Conservation (phyloP, 2,797 vertebrate species). For the Macropus fuliginosus region DNA sequence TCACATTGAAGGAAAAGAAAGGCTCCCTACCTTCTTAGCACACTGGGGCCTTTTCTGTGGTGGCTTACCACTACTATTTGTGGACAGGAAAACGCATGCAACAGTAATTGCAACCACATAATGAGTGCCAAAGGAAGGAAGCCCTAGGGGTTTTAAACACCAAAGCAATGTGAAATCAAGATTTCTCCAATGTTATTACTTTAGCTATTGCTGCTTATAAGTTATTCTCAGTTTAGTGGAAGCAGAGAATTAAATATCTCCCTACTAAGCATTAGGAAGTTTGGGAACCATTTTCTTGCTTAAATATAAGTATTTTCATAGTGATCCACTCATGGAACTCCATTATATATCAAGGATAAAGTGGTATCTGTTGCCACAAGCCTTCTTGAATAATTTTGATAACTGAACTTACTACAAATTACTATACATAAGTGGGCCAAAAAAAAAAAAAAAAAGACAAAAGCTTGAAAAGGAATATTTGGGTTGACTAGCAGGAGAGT, state of each 20-base stretch:
- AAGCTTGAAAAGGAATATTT: not conserved
- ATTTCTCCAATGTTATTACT: not conserved
- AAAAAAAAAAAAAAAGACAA: not conserved
- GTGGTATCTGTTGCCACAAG: not conserved
- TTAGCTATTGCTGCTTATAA: not conserved
- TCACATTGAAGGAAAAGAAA: not conserved
- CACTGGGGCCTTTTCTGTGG: not conserved
- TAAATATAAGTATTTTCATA: not conserved
- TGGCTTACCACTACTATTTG: not conserved
- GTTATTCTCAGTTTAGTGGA: conserved; percentile 6
- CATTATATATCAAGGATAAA: not conserved
- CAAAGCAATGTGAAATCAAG: not conserved
- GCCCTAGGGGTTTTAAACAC: not conserved
- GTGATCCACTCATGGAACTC: not conserved
- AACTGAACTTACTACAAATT: not conserved
- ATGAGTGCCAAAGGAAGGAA: not conserved
- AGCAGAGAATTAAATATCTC: conserved; percentile 16
- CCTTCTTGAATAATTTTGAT: not conserved
- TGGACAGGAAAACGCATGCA: conserved; percentile 10
- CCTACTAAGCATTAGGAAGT: not conserved
- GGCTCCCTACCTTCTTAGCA: not conserved
- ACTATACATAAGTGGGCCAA: fast-evolving
- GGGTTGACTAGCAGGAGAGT: not conserved
- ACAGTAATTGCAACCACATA: not conserved
- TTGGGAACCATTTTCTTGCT: not conserved